phyloP scores from a whole-genome alignment of 1,140 invertebrate species.

The Papilio xuthus region DNA sequence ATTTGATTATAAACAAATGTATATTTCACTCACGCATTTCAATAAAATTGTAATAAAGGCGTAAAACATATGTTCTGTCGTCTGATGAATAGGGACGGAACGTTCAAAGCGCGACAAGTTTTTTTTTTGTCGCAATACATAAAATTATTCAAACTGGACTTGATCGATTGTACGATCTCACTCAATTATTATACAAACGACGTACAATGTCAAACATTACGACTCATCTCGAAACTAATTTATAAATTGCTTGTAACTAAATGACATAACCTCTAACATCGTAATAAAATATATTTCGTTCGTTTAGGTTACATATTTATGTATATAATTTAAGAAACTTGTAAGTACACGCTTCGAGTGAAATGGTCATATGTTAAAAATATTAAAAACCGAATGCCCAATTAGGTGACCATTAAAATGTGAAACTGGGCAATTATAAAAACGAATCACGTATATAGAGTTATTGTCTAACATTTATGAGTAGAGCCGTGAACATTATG shows the following conservation, averaged over 20 bases:
- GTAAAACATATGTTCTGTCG: constrained; percentile 27
- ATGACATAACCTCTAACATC: neutral
- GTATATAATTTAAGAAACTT: neutral
- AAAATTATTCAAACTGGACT: constrained; percentile 31
- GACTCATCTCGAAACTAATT: constrained; percentile 9
- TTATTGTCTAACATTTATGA: constrained; percentile 73
- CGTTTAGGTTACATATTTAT: no score
- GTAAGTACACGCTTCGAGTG: constrained; percentile 5
- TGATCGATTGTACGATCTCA: constrained; percentile 30
- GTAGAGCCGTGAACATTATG: constrained; percentile 68
- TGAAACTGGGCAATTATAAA: constrained; percentile 64
- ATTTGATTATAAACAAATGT: constrained; percentile 19
- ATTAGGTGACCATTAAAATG: constrained; percentile 65
- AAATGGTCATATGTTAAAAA: constrained; percentile 41
- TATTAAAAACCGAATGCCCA: constrained; percentile 49
- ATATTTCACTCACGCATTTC: constrained; percentile 22
- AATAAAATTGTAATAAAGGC: constrained; percentile 20
- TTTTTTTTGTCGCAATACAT: constrained; percentile 23
- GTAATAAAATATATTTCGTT: neutral
- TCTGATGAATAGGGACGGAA: constrained; percentile 21
- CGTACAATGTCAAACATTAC: constrained; percentile 29
- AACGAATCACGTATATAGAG: constrained; percentile 74
- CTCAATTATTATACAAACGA: constrained; percentile 24
- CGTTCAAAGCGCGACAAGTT: constrained; percentile 30
- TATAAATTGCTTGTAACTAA: constrained; percentile 4